Evolutionary conservation across 2,113 vertebrate genomes (phyloP).

Genomic region (Hydrolagus affinis): DNA sequence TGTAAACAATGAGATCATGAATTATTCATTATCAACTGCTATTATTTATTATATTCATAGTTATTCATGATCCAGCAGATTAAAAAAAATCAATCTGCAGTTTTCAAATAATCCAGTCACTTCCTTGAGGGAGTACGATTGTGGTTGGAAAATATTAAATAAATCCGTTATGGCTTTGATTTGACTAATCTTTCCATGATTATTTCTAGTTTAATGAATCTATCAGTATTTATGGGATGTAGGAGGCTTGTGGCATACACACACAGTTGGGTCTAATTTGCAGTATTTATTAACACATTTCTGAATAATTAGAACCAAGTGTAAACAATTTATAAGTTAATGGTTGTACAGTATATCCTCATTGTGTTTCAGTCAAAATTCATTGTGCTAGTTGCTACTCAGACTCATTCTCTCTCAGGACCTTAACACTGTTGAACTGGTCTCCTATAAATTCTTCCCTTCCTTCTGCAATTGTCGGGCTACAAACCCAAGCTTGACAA

Average conservation of each 20-base stretch:
- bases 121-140: background rate
- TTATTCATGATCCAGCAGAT: background rate
- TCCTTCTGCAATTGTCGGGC: too few relatives aligned
- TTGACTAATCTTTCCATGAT: conserved; percentile 9
- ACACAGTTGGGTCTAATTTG: too few relatives aligned
- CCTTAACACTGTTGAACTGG: too few relatives aligned
- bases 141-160: background rate
- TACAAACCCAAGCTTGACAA: too few relatives aligned
- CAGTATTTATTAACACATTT: too few relatives aligned
- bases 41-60: too few relatives aligned
- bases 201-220: background rate
- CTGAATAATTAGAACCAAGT: background rate
- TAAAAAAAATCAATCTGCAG: background rate
- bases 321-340: background rate
- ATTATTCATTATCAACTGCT: conserved; percentile 2
- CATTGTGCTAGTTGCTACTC: too few relatives aligned
- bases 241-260: too few relatives aligned
- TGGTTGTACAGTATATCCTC: background rate
- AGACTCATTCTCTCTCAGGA: too few relatives aligned
- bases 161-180: background rate
- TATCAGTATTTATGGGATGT: background rate
- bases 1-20: background rate
- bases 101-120: background rate
- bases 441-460: too few relatives aligned
- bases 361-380: background rate